A percentile compares a stretch with the other conserved stretches of the same genome.
These are phyloP conservation scores for Amphiduros pacificus DNA, from an alignment of 2,888 invertebrate genomes.

Conservation along the genomic window DNA sequence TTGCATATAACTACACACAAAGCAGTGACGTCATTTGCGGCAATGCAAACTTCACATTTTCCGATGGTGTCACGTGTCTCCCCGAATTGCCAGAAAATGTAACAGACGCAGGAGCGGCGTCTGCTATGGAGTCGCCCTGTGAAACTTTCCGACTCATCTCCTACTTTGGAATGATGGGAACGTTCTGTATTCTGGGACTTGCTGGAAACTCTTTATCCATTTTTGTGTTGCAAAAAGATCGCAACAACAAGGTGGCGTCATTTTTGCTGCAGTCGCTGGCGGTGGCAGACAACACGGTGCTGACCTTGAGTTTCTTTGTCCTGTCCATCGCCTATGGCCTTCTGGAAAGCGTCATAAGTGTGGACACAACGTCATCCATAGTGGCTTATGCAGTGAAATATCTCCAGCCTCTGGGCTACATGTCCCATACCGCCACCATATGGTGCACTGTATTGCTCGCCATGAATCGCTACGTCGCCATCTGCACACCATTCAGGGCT, in stretches of 20 bases:
- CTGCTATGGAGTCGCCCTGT: too few species aligned
- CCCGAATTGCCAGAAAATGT: too few species aligned
- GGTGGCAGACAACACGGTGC: conserved; percentile 26
- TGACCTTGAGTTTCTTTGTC: conserved; percentile 23
- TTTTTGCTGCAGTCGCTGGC: conserved; percentile 31
- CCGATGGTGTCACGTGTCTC: too few species aligned
- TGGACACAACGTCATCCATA: background rate
- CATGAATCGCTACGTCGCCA: conserved; percentile 30
- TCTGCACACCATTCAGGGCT: conserved; percentile 26
- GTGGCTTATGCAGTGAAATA: conserved; percentile 19
- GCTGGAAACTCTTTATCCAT: conserved; percentile 30
- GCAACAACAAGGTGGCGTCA: background rate
- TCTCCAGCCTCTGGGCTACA: conserved; percentile 24
- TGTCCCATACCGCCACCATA: conserved; percentile 25
- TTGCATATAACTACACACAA: too few species aligned
- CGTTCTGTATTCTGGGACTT: conserved; percentile 26
- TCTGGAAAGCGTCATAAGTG: background rate
- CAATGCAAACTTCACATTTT: too few species aligned
- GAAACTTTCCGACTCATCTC: conserved; percentile 14
- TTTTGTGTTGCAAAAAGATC: conserved; percentile 25
- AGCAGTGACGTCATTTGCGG: too few species aligned
- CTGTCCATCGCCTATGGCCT: conserved; percentile 26
- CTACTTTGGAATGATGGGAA: conserved; percentile 19
- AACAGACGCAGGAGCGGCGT: too few species aligned
- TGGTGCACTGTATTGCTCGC: conserved; percentile 32